Conservation (phyloP, 1,140 invertebrate species). For the Diprion similis region DNA sequence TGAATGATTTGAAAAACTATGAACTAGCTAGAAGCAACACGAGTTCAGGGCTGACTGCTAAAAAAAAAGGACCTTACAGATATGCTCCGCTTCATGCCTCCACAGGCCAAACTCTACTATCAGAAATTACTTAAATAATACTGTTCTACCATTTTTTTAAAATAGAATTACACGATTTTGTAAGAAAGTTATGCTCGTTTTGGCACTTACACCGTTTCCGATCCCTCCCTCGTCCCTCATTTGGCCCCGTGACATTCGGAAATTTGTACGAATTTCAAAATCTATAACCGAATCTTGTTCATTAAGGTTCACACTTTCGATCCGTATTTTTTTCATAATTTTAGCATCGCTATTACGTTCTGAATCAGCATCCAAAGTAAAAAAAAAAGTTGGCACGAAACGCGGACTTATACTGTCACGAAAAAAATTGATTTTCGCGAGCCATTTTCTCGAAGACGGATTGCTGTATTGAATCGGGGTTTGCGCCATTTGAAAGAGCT, state of each 20-base stretch:
- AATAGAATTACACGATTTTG: not conserved
- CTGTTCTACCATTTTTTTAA: not conserved
- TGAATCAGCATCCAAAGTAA: no score
- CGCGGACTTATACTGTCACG: no score
- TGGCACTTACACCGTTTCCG: not conserved
- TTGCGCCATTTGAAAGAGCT: no score
- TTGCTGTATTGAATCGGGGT: no score
- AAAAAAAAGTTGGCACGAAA: no score
- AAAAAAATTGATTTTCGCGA: no score
- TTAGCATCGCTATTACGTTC: no score
- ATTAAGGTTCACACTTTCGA: not conserved
- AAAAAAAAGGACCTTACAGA: conserved; percentile 1
- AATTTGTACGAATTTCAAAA: not conserved
- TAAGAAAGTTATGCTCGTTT: not conserved
- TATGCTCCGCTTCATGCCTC: conserved; percentile 4
- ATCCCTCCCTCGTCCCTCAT: no score
- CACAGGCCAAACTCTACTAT: conserved; percentile 7
- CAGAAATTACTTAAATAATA: not conserved
- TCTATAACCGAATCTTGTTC: not conserved
- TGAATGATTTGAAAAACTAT: conserved; percentile 7
- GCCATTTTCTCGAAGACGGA: no score
- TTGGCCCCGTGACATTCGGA: no score
- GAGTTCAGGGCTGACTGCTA: conserved; percentile 2
- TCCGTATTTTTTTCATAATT: not conserved
- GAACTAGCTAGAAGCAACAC: not conserved